Conservation (phyloP, 2,113 vertebrate species). For the human region DNA sequence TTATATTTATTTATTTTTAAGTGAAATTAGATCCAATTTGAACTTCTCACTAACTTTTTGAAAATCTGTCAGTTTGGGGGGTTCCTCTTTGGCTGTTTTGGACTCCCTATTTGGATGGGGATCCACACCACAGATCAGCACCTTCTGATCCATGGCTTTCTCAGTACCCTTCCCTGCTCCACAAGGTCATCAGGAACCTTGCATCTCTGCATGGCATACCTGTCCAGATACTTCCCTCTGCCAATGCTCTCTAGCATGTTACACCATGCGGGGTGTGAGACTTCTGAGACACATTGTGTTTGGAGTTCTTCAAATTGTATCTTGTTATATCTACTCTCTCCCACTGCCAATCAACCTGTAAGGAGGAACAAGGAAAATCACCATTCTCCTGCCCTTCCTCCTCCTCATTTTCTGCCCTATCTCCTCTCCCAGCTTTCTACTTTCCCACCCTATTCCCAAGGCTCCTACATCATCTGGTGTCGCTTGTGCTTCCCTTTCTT, state of each 20-base stretch:
- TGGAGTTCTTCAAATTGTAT: neutral
- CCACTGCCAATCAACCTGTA: neutral
- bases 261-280: neutral
- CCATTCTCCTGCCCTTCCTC: neutral
- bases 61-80: neutral
- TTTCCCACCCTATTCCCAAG: neutral
- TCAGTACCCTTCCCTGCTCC: neutral
- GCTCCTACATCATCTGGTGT: neutral
- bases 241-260: neutral
- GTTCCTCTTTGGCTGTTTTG: neutral
- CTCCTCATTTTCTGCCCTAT: neutral
- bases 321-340: neutral
- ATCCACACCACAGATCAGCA: neutral
- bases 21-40: neutral
- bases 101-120: neutral
- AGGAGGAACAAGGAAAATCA: neutral
- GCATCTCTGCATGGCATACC: neutral
- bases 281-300: neutral
- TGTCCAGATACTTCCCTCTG: neutral
- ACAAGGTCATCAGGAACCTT: neutral
- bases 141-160: neutral
- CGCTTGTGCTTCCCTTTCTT: neutral
- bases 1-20: neutral
- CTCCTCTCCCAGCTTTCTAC: neutral
- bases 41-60: neutral